These are phyloP conservation scores for Lucilia sericata DNA, from an alignment of 1,140 invertebrate species.

Conservation along the genomic window DNA sequence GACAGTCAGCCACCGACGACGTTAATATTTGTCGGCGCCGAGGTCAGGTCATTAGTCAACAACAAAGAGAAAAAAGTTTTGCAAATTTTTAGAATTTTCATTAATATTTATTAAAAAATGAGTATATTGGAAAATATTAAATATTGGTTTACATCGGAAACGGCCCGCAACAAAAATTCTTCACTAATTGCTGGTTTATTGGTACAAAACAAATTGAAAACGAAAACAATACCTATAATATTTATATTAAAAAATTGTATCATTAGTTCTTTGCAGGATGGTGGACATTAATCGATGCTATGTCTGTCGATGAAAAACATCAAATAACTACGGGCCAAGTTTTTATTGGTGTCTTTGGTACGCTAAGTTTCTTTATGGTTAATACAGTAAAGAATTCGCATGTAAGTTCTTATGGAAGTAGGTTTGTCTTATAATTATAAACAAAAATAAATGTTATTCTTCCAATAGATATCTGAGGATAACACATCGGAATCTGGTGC, in stretches of 20 bases:
- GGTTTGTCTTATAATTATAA: neutral
- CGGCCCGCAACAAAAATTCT: conserved; percentile 84
- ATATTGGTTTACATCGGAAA: conserved; percentile 66
- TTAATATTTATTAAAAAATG: conserved; percentile 52
- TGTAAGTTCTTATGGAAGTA: conserved; percentile 68
- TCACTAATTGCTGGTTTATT: conserved; percentile 86
- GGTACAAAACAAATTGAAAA: conserved; percentile 70
- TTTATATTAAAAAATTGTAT: conserved; percentile 25
- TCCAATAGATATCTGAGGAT: conserved; percentile 59
- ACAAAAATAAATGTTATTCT: conserved; percentile 1
- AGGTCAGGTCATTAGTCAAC: conserved; percentile 37
- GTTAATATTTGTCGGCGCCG: no score
- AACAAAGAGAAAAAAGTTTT: conserved; percentile 27
- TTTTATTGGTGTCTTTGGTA: conserved; percentile 94
- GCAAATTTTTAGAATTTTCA: neutral
- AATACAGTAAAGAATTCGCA: conserved; percentile 97
- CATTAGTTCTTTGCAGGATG: conserved; percentile 91
- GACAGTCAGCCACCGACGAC: no score
- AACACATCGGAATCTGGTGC: conserved; percentile 73
- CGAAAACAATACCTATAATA: no score
- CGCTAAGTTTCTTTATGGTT: conserved; percentile 95
- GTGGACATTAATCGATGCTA: conserved; percentile 98
- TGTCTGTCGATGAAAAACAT: conserved; percentile 75
- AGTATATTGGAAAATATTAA: conserved; percentile 56
- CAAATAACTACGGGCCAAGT: conserved; percentile 83